phyloP scores from a whole-genome alignment of 2,888 invertebrate genomes.

The Chironomus tentans region DNA sequence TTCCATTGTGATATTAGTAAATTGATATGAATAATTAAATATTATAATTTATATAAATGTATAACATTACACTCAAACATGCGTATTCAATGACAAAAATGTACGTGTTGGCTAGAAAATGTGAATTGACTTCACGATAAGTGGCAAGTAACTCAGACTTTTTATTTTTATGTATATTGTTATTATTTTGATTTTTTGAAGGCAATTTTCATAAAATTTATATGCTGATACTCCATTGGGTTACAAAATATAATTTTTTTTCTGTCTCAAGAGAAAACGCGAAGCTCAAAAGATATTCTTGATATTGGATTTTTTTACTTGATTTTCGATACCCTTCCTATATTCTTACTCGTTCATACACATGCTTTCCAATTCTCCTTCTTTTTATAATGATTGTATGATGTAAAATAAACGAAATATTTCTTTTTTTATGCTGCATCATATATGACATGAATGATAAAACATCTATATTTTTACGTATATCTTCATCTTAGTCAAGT shows the following conservation, averaged over 20 bases:
- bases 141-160: too few species aligned
- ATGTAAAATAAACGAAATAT: constrained; percentile 11
- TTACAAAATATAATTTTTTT: neutral
- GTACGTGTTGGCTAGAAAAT: neutral
- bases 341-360: too few species aligned
- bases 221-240: neutral
- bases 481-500: neutral
- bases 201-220: constrained; percentile 26
- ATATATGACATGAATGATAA: constrained; percentile 24
- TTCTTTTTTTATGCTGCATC: constrained; percentile 18
- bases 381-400: neutral
- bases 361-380: neutral
- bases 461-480: constrained; percentile 21
- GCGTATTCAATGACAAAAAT: neutral
- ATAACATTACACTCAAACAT: neutral
- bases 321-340: neutral
- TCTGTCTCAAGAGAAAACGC: neutral
- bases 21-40: too few species aligned
- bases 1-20: too few species aligned
- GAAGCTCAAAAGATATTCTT: neutral
- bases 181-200: neutral
- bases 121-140: too few species aligned
- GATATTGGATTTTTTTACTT: constrained; percentile 5
- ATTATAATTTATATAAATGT: neutral
- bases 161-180: too few species aligned